Evolutionary conservation across 2,113 vertebrate species (phyloP).

Genomic region (Elgaria multicarinata): DNA sequence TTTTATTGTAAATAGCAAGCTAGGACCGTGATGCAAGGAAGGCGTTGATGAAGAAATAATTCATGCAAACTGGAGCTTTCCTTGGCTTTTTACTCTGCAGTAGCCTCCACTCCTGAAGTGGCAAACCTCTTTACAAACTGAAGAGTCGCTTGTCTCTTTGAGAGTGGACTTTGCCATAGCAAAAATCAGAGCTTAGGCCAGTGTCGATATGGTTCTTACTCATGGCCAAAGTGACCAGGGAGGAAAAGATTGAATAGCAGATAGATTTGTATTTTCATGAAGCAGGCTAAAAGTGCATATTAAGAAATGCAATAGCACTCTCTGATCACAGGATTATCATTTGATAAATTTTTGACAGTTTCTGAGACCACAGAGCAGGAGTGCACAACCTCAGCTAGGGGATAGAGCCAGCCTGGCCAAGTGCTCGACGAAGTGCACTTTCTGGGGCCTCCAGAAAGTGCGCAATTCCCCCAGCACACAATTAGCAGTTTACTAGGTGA

Average conservation of each 20-base stretch:
- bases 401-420: no score
- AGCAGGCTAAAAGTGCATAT: constrained; percentile 9
- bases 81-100: neutral
- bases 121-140: neutral
- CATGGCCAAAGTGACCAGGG: constrained; percentile 19
- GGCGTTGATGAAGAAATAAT: neutral
- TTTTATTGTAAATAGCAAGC: constrained; percentile 48
- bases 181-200: no score
- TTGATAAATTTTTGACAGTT: no score
- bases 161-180: no score
- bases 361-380: no score
- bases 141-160: neutral
- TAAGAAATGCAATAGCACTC: no score
- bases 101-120: neutral
- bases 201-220: neutral
- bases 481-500: no score
- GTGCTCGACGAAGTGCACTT: no score
- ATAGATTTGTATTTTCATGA: constrained; percentile 35
- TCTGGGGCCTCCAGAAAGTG: no score
- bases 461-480: no score
- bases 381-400: no score
- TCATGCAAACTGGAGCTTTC: neutral
- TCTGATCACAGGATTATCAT: neutral
- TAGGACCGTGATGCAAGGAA: neutral
- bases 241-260: constrained; percentile 10